Evolutionary conservation across 2,888 invertebrate species (phyloP).

Genomic region (Zootermopsis nevadensis): DNA sequence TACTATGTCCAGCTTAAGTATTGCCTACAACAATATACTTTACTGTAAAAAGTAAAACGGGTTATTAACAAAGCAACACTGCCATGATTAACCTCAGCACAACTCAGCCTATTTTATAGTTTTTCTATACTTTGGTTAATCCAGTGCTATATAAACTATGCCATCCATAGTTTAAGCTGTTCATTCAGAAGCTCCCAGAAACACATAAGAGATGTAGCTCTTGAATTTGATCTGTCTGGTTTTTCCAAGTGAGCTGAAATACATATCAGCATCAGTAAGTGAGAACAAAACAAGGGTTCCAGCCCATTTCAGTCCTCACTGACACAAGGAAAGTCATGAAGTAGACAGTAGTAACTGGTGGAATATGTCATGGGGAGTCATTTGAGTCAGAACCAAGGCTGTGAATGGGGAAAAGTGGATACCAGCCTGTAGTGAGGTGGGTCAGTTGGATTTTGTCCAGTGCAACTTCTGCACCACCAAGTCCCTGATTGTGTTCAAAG

Average conservation of each 20-base stretch:
- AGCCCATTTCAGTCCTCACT: conserved; percentile 7
- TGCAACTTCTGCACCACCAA: conserved; percentile 89
- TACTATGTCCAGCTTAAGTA: no score
- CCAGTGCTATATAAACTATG: neutral
- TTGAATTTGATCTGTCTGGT: neutral
- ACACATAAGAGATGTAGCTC: neutral
- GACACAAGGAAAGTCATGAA: neutral
- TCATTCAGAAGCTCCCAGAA: neutral
- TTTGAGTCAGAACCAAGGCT: conserved; percentile 78
- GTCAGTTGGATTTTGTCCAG: conserved; percentile 84
- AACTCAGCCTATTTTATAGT: no score
- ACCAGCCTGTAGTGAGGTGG: conserved; percentile 89
- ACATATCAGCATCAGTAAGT: neutral
- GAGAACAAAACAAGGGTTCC: neutral
- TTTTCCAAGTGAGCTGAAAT: neutral
- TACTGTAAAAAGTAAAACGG: no score
- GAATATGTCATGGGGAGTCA: conserved; percentile 61
- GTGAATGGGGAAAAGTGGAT: conserved; percentile 89
- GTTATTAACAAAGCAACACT: no score
- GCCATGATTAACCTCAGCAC: no score
- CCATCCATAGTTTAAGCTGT: neutral
- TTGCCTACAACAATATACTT: no score
- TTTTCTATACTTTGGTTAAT: neutral
- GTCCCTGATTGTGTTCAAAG: conserved; percentile 82
- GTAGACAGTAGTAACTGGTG: neutral